Evolutionary conservation across 1,140 invertebrate species (phyloP).

Genomic region (Spodoptera litura): DNA sequence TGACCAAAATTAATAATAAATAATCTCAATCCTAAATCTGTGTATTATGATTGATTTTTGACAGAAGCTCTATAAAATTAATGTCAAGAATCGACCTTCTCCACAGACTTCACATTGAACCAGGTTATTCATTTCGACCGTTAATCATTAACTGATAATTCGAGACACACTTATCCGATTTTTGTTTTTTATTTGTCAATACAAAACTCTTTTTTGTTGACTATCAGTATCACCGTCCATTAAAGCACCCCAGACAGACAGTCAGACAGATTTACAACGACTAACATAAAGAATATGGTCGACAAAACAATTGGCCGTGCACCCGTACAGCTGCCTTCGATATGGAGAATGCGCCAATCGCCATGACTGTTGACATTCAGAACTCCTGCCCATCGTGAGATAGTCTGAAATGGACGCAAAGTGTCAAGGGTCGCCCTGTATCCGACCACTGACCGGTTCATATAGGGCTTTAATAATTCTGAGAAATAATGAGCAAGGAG

Average conservation of each 20-base stretch:
- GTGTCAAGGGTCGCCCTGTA: conserved; percentile 18
- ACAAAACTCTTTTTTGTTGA: too few relatives aligned
- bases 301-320: not conserved
- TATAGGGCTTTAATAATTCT: not conserved
- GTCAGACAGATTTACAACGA: not conserved
- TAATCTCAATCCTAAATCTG: too few relatives aligned
- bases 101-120: too few relatives aligned
- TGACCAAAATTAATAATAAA: too few relatives aligned
- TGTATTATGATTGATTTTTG: too few relatives aligned
- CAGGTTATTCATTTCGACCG: too few relatives aligned
- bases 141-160: too few relatives aligned
- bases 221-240: too few relatives aligned
- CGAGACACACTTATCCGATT: too few relatives aligned
- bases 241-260: not conserved
- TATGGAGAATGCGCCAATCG: conserved; percentile 13
- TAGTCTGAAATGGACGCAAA: not conserved
- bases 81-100: too few relatives aligned
- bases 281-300: not conserved
- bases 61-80: too few relatives aligned
- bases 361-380: conserved; percentile 43
- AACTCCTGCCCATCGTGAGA: conserved; percentile 35
- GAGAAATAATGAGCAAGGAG: not conserved
- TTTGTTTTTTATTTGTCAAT: too few relatives aligned
- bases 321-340: not conserved
- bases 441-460: conserved; percentile 8